Conservation (phyloP, 2,113 vertebrate genomes). For the Sprattus sprattus region DNA sequence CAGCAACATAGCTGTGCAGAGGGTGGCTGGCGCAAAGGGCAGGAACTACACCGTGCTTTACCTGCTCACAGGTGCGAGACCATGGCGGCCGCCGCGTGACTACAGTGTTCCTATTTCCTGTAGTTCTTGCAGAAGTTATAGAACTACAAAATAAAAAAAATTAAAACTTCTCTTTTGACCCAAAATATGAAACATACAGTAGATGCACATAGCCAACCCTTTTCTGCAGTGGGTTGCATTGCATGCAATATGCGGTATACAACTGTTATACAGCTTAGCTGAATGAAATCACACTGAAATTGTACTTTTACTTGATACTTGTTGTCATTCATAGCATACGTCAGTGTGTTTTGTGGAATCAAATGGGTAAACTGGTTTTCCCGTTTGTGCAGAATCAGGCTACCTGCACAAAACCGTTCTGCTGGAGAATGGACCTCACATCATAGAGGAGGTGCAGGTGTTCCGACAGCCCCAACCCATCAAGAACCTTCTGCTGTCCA, state of each 20-base stretch:
- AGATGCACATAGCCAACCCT: neutral
- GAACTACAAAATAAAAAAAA: neutral
- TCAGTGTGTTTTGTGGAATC: neutral
- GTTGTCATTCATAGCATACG: too few species aligned
- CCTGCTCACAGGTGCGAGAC: conserved; percentile 67
- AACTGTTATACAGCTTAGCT: neutral
- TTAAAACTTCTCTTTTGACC: neutral
- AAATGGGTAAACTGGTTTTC: neutral
- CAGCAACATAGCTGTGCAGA: conserved; percentile 65
- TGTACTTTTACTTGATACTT: too few species aligned
- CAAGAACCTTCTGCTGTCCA: conserved; percentile 82
- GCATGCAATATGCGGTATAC: neutral
- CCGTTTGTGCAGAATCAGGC: conserved; percentile 67
- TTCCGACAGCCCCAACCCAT: conserved; percentile 76
- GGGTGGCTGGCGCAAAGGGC: conserved; percentile 53
- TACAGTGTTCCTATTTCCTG: neutral
- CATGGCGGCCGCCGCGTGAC: neutral
- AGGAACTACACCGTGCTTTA: conserved; percentile 68
- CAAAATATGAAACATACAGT: too few species aligned
- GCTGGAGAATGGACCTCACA: conserved; percentile 72
- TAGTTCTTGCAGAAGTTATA: neutral
- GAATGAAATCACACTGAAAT: neutral
- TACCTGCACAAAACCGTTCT: conserved; percentile 89
- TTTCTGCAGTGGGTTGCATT: neutral
- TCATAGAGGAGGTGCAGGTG: conserved; percentile 87